phyloP scores from a whole-genome alignment of 2,888 invertebrate species.

The Hermaeophaga mercurialis region DNA sequence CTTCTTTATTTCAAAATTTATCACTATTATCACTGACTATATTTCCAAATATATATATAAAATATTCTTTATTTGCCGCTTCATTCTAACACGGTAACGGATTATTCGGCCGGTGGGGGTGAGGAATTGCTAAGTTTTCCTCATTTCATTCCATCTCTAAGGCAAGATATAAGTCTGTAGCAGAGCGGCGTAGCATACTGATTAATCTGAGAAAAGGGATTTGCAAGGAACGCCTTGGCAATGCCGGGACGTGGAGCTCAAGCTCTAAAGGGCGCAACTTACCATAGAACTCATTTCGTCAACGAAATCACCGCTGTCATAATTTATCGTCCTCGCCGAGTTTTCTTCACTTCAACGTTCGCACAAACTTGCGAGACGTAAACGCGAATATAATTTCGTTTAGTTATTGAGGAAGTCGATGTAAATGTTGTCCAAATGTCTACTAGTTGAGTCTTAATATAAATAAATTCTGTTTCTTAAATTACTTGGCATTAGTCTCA shows the following conservation, averaged over 20 bases:
- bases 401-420: too few relatives aligned
- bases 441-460: too few relatives aligned
- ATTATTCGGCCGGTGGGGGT: conserved; percentile 42
- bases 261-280: conserved; percentile 34
- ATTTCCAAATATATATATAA: too few relatives aligned
- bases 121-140: conserved; percentile 59
- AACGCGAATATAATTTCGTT: too few relatives aligned
- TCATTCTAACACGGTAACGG: not conserved
- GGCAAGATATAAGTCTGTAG: conserved; percentile 56
- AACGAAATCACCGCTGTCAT: conserved; percentile 41
- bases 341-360: conserved; percentile 16
- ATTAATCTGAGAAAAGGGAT: conserved; percentile 54
- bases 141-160: conserved; percentile 58
- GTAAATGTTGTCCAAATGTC: too few relatives aligned
- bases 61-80: conserved; percentile 22
- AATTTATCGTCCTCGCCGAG: conserved; percentile 37
- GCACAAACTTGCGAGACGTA: too few relatives aligned
- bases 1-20: too few relatives aligned
- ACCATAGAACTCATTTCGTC: conserved; percentile 45
- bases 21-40: too few relatives aligned
- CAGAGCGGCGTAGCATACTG: conserved; percentile 55
- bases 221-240: conserved; percentile 45
- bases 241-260: conserved; percentile 6
- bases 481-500: too few relatives aligned
- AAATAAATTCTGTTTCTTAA: too few relatives aligned